Base-by-base conservation (phyloP, 2,888 invertebrate species). In the Embidobia sp. region DNA sequence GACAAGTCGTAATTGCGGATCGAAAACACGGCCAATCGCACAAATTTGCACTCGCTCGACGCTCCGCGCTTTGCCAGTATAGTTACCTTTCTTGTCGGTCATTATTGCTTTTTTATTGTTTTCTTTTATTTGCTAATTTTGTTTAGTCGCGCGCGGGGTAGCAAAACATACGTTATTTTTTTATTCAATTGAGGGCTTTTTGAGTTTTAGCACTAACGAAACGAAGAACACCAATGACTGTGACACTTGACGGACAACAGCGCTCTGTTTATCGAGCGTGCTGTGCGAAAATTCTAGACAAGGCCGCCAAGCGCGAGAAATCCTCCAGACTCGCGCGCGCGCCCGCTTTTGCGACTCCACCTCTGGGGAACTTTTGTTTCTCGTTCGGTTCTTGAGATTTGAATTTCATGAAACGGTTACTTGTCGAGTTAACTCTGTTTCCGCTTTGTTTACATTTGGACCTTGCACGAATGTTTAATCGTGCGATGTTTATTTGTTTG, bases 41-140 rank as follows among this genome's bases (percentile, higher is more conserved):
- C 55, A 77, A 48, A 77, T 78, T 76, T 27, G 79, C 73, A 79
- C 66, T 80, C 61, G 73, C 72, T 73, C 42, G 78, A 80, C 75
- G 78, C 78, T 74, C 78, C 61, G 72, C 70, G 69, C 51, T 67
- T 49, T 19, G 42, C 67, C n/a, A 27, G 48, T 83, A 89, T 89
- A 89, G 82, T 89, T 89, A 89, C 89, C 89, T 89, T 89, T 89
- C 82, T 89, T 89, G 89, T 89, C 89, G 84, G 89, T 86, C 89
- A 89, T 89, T 88, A 87, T 88, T 87, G 87, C 87, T 88, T 87
- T 85, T 61, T 74, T 57, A 48, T 63, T 67, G 53, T 63, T 64
- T 61, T 10, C 26, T 33, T 61, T 70, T 42, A 33, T 59, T 5
- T 48, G n/a, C 8, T n/a, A n/a, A 22, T 11, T 10, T 37, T 19